Base-by-base conservation (phyloP, 2,113 vertebrate species). In the Eulemur rufifrons region DNA sequence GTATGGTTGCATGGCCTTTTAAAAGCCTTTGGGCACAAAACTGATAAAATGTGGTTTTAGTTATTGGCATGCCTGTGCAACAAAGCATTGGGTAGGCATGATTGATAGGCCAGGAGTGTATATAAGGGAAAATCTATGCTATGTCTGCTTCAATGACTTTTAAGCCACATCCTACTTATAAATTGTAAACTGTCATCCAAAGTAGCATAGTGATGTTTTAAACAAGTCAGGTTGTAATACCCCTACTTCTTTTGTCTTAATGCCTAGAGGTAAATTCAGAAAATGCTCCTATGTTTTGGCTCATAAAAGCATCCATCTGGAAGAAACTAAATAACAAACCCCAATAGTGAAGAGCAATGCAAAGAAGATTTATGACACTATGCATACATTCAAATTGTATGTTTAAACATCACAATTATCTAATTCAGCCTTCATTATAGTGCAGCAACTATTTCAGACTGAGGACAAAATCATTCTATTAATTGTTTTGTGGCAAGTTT, bases 141-240 rank as follows among this genome's bases (percentile, higher is more conserved):
- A 56, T 97, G 92, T 97, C 98, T 98, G 98, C 97, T 98, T 97
- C 98, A 97, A 96, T 98, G 96, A 94, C 97, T 98, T 98, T 92
- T 97, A 98, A 98, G 97, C 98, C 98, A 98, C 98, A 98, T 98
- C 98, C 98, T 98, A 89, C 95, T 97, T 97, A 95, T 97, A 98
- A 98, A 98, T 98, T 98, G 97, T 97, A 84, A 98, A 97, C 95
- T 98, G 99, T 98, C 98, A 96, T 93, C 99, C 98, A 98, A 80
- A 90, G 85, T 3, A 25, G 95, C 94, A 95, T 4, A 27, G 97
- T 97, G 98, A 97, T 98, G 96, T 96, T 95, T 98, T 94, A 98
- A 98, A 96, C 86, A 96, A 98, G 98, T 88, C 0, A 1, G 78
- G 86, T 90, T 98, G 90, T 98, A 97, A 92, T 98, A 97, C 93